Evolutionary conservation across 1,140 invertebrate species (phyloP), one percentile per base, ranked within the genome.

Genomic region (Drosophila bipectinata): DNA sequence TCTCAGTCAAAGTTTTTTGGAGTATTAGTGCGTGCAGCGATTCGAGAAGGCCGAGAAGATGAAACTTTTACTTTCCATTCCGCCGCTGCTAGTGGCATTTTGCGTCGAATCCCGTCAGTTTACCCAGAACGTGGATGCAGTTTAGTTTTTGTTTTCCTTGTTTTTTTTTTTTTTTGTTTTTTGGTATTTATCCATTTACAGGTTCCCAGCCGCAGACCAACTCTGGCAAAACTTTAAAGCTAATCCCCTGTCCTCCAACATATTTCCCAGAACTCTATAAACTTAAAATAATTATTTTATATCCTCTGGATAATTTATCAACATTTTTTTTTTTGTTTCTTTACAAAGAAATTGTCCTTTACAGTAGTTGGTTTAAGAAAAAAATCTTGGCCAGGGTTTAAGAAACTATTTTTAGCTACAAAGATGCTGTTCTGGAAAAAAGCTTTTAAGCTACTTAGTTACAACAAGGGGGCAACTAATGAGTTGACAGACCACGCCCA

Each of bases 1-100:
- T 53, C 51, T 18, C 12, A n/a, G 45, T 12, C 18, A 54, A 51
- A 54, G 55, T 72, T 75, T 54, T 68, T 12, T 37, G 34, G 37
- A 64, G 57, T 77, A 71, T 71, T 72, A 56, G 72, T 53, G 62
- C 68, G 68, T 72, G 68, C 51, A 24, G 41, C 66, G 61, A 62
- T 69, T 72, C 52, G 45, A 64, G 32, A 32, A 28, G 57, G 47
- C 21, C 59, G 48, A 41, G 71, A 73, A 41, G 71, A 73, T 80
- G 81, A 62, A 77, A 81, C 77, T 84, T 84, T 74, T 84, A 77
- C 66, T 84, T 79, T 83, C 34, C 64, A 52, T 53, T 8, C 39
- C 37, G 47, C 41, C 60, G 18, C 39, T 66, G 66, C 34, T 18
- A 60, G 41, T 9, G 60, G 48, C 26, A 52, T 62, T 69, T 51